Conservation (phyloP, 2,888 invertebrate genomes). For the Tenthredo mesomela region DNA sequence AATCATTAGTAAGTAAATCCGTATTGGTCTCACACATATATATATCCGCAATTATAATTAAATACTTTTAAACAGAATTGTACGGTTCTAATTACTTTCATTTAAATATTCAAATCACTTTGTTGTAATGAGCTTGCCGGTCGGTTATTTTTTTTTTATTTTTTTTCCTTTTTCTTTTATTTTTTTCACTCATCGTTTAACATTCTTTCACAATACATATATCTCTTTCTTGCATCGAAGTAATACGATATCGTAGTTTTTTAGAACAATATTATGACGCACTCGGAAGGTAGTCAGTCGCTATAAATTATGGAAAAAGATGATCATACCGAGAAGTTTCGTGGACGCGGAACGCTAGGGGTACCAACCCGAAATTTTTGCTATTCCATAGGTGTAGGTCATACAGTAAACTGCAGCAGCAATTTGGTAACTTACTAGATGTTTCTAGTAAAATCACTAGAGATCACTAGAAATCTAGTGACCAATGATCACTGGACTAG, state of each 20-base stretch:
- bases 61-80: constrained; percentile 38
- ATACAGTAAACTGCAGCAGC: too few species aligned
- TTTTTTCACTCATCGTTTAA: constrained; percentile 55
- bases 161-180: constrained; percentile 35
- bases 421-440: too few species aligned
- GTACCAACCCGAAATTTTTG: too few species aligned
- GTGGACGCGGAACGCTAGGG: too few species aligned
- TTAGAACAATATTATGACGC: background rate
- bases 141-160: constrained; percentile 63
- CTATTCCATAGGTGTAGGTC: too few species aligned
- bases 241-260: constrained; percentile 5
- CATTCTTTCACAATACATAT: constrained; percentile 58
- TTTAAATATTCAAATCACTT: constrained; percentile 47
- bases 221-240: background rate
- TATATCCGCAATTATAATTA: constrained; percentile 37
- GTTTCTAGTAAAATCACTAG: too few species aligned
- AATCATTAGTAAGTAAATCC: background rate
- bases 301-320: background rate
- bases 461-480: too few species aligned
- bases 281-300: background rate
- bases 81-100: constrained; percentile 44
- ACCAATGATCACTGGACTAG: too few species aligned
- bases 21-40: constrained; percentile 38
- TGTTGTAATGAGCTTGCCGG: constrained; percentile 22
- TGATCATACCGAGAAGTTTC: too few species aligned